These are phyloP conservation scores for Mus minutoides DNA, from an alignment of 2,797 vertebrate genomes.

Conservation along the genomic window DNA sequence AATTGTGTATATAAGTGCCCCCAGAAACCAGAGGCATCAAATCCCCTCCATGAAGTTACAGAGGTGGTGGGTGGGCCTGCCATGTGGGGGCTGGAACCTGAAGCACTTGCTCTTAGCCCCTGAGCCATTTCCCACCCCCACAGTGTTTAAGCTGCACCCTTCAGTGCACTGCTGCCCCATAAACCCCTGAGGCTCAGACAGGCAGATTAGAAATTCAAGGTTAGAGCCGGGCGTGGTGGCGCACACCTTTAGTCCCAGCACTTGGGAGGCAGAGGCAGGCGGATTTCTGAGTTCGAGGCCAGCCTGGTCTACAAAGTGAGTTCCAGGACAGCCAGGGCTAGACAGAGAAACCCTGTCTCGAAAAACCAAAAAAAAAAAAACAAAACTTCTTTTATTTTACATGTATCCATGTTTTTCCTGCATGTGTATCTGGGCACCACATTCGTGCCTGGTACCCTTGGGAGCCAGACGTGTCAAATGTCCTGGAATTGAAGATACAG, in stretches of 20 bases:
- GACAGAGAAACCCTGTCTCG: no score
- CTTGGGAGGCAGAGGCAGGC: no score
- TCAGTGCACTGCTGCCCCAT: accelerated
- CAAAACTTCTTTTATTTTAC: neutral
- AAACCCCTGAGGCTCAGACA: neutral
- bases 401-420: neutral
- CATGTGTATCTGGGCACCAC: neutral
- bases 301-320: neutral
- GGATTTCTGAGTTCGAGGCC: neutral
- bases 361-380: neutral
- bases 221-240: no score
- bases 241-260: no score
- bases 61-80: neutral
- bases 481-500: neutral
- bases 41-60: neutral
- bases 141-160: neutral
- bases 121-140: neutral
- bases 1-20: neutral
- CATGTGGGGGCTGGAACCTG: neutral
- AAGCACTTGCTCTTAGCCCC: neutral
- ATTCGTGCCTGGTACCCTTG: no score
- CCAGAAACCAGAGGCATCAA: no score
- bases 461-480: neutral
- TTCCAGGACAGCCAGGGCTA: neutral
- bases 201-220: neutral